phyloP scores from a whole-genome alignment of 1,140 invertebrate species.

The Cepaea nemoralis region DNA sequence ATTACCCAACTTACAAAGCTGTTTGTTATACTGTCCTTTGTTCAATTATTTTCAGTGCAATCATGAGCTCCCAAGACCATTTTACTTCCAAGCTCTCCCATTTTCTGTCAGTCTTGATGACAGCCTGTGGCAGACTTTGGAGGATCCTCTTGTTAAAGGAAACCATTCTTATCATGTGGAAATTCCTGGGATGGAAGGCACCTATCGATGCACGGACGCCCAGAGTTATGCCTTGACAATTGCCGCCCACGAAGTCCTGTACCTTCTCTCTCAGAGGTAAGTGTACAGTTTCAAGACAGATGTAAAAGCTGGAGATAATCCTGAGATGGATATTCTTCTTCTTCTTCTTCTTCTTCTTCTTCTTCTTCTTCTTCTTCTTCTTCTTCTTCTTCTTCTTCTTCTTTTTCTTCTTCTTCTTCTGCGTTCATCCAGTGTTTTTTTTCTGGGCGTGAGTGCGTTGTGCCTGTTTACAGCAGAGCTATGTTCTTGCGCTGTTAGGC shows the following conservation, averaged over 20 bases:
- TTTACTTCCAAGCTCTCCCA: slow-evolving; percentile 21
- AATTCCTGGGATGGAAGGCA: slow-evolving; percentile 11
- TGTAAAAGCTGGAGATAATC: no score
- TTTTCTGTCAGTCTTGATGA: slow-evolving; percentile 11
- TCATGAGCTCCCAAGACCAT: background rate
- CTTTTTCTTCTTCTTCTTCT: no score
- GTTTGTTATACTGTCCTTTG: background rate
- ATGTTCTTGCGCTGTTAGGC: no score
- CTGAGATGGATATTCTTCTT: no score
- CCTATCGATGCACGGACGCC: background rate
- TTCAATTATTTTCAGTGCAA: slow-evolving; percentile 10
- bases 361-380: no score
- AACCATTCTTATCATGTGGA: background rate
- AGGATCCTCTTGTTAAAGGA: background rate
- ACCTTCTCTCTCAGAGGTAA: slow-evolving; percentile 1
- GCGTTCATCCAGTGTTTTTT: no score
- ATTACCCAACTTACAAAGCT: background rate
- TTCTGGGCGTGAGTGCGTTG: no score
- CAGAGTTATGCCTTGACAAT: slow-evolving; percentile 18
- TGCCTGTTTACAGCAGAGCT: no score
- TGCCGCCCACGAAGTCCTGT: background rate
- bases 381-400: no score
- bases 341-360: no score
- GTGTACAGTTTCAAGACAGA: no score
- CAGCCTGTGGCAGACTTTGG: background rate